These are phyloP conservation scores for Aplocera efformata DNA, from an alignment of 2,888 invertebrate species.

Conservation along the genomic window DNA sequence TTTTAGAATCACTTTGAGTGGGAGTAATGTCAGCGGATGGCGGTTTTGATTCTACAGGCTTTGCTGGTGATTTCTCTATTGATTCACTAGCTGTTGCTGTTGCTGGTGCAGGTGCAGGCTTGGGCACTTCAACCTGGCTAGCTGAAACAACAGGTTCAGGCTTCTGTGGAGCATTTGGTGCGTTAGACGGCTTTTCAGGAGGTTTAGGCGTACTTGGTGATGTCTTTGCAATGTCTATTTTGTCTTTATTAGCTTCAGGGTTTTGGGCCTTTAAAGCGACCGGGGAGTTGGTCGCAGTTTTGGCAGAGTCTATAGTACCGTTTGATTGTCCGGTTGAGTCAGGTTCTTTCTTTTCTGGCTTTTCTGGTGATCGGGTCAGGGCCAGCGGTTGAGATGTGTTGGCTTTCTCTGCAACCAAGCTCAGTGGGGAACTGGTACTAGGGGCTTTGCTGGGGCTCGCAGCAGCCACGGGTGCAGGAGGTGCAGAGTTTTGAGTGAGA, in stretches of 20 bases:
- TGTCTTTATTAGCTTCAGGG: constrained; percentile 63
- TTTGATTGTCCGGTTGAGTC: constrained; percentile 66
- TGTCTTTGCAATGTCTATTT: constrained; percentile 68
- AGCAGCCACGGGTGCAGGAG: constrained; percentile 51
- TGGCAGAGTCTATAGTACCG: constrained; percentile 69
- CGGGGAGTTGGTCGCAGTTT: constrained; percentile 54
- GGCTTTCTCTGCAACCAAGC: constrained; percentile 68
- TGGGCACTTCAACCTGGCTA: constrained; percentile 47
- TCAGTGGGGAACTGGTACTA: constrained; percentile 62
- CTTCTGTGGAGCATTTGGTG: constrained; percentile 60
- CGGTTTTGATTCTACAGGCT: constrained; percentile 61
- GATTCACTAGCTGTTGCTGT: constrained; percentile 62
- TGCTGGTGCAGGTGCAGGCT: constrained; percentile 66
- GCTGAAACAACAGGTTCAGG: constrained; percentile 46
- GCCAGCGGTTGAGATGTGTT: constrained; percentile 58
- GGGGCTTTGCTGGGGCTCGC: constrained; percentile 59
- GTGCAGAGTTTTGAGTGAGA: constrained; percentile 61
- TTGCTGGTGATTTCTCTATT: constrained; percentile 61
- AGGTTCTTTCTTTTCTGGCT: constrained; percentile 70
- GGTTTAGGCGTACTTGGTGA: constrained; percentile 73
- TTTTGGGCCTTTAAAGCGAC: constrained; percentile 59
- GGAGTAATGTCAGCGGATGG: constrained; percentile 66
- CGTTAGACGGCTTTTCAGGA: constrained; percentile 57
- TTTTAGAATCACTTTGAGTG: constrained; percentile 62
- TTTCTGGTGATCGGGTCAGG: constrained; percentile 70